Percentiles rank a stretch among this genome's conserved stretches.
phyloP scores from a whole-genome alignment of 2,113 vertebrate genomes.

The Macrotus californicus region DNA sequence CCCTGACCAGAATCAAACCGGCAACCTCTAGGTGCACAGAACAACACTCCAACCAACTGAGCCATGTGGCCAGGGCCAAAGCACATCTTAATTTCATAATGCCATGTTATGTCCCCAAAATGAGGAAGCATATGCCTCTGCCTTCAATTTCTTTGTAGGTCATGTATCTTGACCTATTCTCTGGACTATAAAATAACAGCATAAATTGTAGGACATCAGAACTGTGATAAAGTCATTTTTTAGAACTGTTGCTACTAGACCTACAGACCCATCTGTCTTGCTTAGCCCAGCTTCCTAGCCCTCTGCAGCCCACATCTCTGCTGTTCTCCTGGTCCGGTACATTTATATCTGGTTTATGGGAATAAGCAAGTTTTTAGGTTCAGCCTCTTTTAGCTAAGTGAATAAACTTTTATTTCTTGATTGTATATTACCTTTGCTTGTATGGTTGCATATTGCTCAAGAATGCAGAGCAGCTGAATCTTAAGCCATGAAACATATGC shows the following conservation, averaged over 20 bases:
- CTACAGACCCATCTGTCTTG: neutral
- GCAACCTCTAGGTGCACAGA: too few species aligned
- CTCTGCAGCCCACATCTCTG: neutral
- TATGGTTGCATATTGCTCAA: conserved; percentile 34
- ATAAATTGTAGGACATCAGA: neutral
- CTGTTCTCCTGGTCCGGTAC: neutral
- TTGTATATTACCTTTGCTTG: conserved; percentile 28
- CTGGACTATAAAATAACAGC: neutral
- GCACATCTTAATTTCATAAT: neutral
- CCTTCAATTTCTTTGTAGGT: neutral
- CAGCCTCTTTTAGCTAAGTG: neutral
- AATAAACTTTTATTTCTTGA: conserved; percentile 22
- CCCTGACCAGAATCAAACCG: too few species aligned
- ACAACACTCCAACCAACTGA: too few species aligned
- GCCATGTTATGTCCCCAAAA: neutral
- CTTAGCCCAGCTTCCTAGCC: neutral
- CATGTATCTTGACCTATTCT: neutral
- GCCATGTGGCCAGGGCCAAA: neutral
- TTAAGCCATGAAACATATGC: conserved; percentile 17
- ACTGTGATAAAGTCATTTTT: neutral
- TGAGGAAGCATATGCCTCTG: neutral
- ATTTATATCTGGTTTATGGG: neutral
- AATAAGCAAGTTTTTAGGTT: neutral
- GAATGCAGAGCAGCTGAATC: conserved; percentile 37
- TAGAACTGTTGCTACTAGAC: neutral